Conservation (phyloP, 2,888 invertebrate genomes). For the Sarcophaga caerulescens region DNA sequence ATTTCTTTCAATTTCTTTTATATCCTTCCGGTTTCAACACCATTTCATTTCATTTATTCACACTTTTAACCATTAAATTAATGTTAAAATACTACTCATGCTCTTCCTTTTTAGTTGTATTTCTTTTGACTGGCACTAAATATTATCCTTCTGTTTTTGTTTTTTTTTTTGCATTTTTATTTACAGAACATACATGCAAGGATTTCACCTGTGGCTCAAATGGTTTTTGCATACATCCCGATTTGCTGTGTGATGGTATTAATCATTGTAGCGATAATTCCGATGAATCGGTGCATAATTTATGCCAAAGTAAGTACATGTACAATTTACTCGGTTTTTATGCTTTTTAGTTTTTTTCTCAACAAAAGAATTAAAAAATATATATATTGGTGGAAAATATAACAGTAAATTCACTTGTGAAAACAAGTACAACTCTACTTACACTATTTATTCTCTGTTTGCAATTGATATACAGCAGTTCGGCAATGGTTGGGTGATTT, state of each 20-base stretch:
- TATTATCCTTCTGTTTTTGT: conserved; percentile 11
- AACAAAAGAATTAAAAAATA: not conserved
- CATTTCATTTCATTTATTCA: not conserved
- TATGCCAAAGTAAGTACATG: conserved; percentile 90
- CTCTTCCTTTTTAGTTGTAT: not conserved
- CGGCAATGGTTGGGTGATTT: conserved; percentile 18
- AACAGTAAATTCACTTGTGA: conserved; percentile 10
- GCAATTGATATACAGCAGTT: conserved; percentile 40
- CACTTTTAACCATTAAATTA: conserved; percentile 20
- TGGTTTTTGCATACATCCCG: conserved; percentile 95
- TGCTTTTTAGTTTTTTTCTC: not conserved
- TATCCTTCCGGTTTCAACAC: conserved; percentile 9
- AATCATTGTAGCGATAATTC: conserved; percentile 97
- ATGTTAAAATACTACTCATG: not conserved
- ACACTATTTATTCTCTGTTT: not conserved
- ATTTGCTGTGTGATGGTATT: conserved; percentile 94
- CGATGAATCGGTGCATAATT: conserved; percentile 92
- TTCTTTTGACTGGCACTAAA: conserved; percentile 14
- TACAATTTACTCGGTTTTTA: not conserved
- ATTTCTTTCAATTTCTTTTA: not conserved
- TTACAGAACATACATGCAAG: conserved; percentile 92
- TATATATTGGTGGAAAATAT: not conserved
- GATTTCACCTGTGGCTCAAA: conserved; percentile 93
- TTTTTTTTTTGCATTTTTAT: conserved; percentile 40
- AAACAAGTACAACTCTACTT: not conserved